Base-by-base conservation (phyloP, 1,140 invertebrate genomes). In the Goniozus legneri region DNA sequence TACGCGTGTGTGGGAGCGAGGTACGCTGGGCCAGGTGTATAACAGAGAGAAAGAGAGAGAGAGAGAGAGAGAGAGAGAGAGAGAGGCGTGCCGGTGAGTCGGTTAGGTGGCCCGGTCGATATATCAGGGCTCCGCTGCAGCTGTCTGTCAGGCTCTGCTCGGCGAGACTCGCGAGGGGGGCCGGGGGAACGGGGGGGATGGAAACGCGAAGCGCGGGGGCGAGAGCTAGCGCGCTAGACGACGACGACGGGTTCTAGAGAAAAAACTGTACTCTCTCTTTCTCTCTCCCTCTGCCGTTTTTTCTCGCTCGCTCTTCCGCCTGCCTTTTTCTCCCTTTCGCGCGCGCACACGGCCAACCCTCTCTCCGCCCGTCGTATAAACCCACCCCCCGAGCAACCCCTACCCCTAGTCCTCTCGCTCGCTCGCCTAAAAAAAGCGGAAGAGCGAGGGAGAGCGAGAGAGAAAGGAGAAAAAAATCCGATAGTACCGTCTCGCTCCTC, bases 101-200 rank as follows among this genome's bases (percentile, higher is more conserved):
- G 60, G 60, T 62, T 62, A 58, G 60, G 60, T 63, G 62, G 61
- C 61, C 65, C 51, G 69, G 69, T 72, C 69, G 69, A 72, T 72
- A 72, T 72, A 72, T 71, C 69, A 72, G 69, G 69, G 69, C 65
- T 69, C 66, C 63, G 67, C 57, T 72, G 69, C 69, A 72, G 66
- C 67, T 72, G 67, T 72, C 69, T 70, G 67, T 72, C 69, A 72
- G 69, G 56, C 60, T 66, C 62, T 64, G 62, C 59, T 65, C 67
- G 64, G 67, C 67, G 53, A 58, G 64, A 60, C 64, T 63, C 66
- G 65, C 66, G 64, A 64, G 66, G 64, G 65, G 55, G 56, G 55
- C 64, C 52, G 63, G 54, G 54, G 58, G 58, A n/a, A n/a, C n/a
- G n/a, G n/a, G n/a, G n/a, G n/a, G n/a, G n/a, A n/a, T n/a, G n/a